A percentile compares a stretch with the other conserved stretches of the same genome.
Conservation (phyloP, 2,113 vertebrate genomes). For the Thomomys bottae region DNA sequence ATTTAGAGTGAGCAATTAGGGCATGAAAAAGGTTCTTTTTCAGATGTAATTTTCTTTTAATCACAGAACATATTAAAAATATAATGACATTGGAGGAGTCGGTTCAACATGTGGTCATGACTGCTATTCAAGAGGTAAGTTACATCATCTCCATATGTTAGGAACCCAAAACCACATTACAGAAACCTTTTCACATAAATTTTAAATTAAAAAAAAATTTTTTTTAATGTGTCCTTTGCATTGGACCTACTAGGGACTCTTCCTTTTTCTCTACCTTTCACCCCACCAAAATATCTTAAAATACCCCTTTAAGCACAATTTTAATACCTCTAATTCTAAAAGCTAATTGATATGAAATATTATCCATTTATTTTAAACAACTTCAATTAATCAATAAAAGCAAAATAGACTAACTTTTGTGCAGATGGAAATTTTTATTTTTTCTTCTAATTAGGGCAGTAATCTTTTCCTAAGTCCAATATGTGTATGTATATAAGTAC, state of each 20-base stretch:
- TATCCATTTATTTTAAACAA: neutral
- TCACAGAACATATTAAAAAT: slow-evolving; percentile 95
- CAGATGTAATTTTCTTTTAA: slow-evolving; percentile 47
- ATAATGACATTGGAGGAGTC: slow-evolving; percentile 99
- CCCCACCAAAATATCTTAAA: neutral
- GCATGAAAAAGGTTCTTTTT: slow-evolving; percentile 23
- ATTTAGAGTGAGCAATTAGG: slow-evolving; percentile 13
- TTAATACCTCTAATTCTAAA: slow-evolving; percentile 36
- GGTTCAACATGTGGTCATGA: slow-evolving; percentile 98
- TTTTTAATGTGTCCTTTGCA: neutral
- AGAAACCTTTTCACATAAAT: neutral
- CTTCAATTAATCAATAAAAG: neutral
- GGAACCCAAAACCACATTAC: slow-evolving; percentile 13
- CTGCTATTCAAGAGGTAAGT: slow-evolving; percentile 97
- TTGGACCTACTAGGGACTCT: neutral
- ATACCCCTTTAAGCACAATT: neutral
- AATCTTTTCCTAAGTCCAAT: neutral
- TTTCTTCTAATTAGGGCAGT: neutral
- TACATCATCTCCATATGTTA: neutral
- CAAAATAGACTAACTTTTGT: neutral
- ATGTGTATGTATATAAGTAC: neutral
- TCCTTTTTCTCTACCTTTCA: neutral
- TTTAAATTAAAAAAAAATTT: neutral
- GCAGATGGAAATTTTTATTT: neutral
- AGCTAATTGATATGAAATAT: neutral